These are phyloP conservation scores for Todus mexicanus DNA, from an alignment of 2,797 vertebrate species.

Conservation along the genomic window DNA sequence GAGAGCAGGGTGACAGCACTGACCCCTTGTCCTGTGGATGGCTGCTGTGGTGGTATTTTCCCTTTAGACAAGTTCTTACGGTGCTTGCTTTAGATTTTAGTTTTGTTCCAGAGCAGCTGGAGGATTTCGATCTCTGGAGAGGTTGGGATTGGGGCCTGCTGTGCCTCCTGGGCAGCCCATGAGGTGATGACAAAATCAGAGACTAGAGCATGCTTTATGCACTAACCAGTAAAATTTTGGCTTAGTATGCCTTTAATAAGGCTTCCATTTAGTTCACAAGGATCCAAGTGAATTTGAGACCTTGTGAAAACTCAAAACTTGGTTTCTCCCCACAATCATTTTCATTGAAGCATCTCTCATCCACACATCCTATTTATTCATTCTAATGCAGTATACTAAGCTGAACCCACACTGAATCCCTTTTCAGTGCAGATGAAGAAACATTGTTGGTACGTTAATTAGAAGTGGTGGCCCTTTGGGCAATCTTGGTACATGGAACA, in stretches of 20 bases:
- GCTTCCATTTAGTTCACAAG: not conserved
- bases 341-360: not conserved
- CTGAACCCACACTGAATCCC: not conserved
- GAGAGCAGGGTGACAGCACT: not conserved
- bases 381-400: not conserved
- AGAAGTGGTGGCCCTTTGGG: not conserved
- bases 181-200: not conserved
- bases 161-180: not conserved
- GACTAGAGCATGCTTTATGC: not conserved
- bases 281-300: not conserved
- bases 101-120: not conserved
- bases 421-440: not conserved
- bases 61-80: accelerated
- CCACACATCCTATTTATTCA: not conserved
- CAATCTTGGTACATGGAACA: accelerated
- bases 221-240: not conserved
- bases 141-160: not conserved
- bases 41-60: not conserved
- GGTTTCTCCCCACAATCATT: not conserved
- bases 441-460: not conserved
- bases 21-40: accelerated
- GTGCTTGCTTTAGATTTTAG: not conserved
- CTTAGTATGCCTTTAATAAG: not conserved
- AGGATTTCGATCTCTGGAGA: not conserved
- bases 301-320: not conserved